Evolutionary conservation across 1,140 invertebrate species (phyloP).

Genomic region (Ylistrum balloti): DNA sequence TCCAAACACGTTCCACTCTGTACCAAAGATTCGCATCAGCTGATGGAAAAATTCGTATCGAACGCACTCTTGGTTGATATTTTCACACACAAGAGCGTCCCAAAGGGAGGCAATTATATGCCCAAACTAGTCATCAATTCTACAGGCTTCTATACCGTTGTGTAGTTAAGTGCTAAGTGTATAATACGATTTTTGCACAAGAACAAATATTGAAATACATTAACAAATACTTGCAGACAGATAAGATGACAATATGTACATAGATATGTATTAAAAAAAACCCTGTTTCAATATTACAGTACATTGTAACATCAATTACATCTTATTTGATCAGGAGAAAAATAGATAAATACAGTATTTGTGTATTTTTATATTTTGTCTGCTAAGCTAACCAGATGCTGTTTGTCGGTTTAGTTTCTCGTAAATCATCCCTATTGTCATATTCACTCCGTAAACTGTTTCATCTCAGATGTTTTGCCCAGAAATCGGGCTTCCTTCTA

Average conservation of each 20-base stretch:
- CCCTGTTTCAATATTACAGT: too few relatives aligned
- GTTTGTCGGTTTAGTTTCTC: not conserved
- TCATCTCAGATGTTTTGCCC: too few relatives aligned
- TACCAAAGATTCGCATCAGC: not conserved
- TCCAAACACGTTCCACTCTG: not conserved
- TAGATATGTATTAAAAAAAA: too few relatives aligned
- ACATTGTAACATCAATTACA: too few relatives aligned
- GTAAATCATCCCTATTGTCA: not conserved
- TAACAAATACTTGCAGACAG: too few relatives aligned
- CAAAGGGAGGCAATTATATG: not conserved
- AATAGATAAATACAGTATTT: too few relatives aligned
- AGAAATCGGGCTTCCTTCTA: too few relatives aligned
- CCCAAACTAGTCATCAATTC: slow-evolving; percentile 10
- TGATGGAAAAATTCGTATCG: slow-evolving; percentile 27
- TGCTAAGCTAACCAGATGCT: not conserved
- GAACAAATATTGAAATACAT: not conserved
- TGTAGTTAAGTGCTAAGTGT: not conserved
- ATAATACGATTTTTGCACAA: not conserved
- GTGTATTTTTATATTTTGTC: too few relatives aligned
- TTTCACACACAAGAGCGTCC: not conserved
- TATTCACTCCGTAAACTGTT: not conserved
- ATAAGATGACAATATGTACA: too few relatives aligned
- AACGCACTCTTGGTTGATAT: not conserved
- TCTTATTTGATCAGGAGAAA: too few relatives aligned
- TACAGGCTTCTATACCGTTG: not conserved